phyloP scores from a whole-genome alignment of 1,140 invertebrate species.

The Lepidurus arcticus region DNA sequence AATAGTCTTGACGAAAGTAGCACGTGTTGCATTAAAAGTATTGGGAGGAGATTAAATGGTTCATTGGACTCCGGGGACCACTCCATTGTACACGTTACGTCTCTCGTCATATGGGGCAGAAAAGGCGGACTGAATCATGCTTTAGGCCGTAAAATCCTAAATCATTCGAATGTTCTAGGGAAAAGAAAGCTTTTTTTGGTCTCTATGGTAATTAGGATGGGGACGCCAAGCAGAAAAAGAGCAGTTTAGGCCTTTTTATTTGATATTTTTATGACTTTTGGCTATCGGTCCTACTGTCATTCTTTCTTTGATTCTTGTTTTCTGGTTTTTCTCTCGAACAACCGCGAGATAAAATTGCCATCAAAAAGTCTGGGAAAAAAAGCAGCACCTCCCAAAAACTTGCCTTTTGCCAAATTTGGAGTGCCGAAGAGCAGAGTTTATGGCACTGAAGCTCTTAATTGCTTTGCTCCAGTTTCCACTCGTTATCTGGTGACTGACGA shows the following conservation, averaged over 20 bases:
- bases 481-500: background rate
- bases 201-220: too few relatives aligned
- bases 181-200: background rate
- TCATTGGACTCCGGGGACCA: background rate
- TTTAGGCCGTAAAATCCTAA: background rate
- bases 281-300: too few relatives aligned
- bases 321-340: too few relatives aligned
- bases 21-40: constrained; percentile 4
- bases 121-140: background rate
- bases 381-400: background rate
- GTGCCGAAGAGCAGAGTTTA: background rate
- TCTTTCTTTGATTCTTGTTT: too few relatives aligned
- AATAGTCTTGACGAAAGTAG: background rate
- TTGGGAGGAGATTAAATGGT: constrained; percentile 2
- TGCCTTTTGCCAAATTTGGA: background rate
- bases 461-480: background rate
- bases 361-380: background rate
- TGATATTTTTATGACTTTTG: too few relatives aligned
- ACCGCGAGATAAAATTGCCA: too few relatives aligned
- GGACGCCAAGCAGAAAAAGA: too few relatives aligned
- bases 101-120: background rate
- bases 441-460: background rate
- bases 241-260: too few relatives aligned
- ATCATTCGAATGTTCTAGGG: background rate
- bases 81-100: background rate